Conservation (phyloP, 2,888 invertebrate genomes). For the Oegoconia quadripuncta region DNA sequence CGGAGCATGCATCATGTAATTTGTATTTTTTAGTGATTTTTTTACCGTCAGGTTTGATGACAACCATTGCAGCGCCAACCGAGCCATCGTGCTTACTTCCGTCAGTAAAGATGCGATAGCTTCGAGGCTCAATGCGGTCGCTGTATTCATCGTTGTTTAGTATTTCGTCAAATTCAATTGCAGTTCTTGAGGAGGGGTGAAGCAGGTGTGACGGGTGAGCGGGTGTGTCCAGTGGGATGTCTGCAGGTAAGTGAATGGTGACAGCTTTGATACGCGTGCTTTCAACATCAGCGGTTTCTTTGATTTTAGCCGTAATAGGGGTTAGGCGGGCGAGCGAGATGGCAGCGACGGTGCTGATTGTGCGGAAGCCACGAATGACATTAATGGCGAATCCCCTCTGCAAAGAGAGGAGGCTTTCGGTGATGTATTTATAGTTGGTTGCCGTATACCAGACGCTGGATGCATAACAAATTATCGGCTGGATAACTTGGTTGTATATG, state of each 20-base stretch:
- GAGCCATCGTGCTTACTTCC: constrained; percentile 13
- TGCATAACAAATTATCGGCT: constrained; percentile 20
- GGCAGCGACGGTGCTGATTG: constrained; percentile 13
- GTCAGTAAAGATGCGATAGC: constrained; percentile 16
- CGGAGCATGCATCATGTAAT: constrained; percentile 13
- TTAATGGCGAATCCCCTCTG: constrained; percentile 19
- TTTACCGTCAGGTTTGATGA: background rate
- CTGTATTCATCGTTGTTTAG: background rate
- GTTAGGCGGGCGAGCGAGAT: constrained; percentile 14
- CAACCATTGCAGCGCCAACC: constrained; percentile 13
- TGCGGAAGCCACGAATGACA: constrained; percentile 16
- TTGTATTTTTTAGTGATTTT: constrained; percentile 9
- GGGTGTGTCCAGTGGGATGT: constrained; percentile 2
- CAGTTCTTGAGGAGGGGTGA: constrained; percentile 2
- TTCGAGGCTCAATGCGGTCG: too few relatives aligned
- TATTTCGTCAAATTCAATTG: background rate
- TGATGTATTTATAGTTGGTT: background rate
- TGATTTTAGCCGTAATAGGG: constrained; percentile 13
- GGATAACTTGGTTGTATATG: constrained; percentile 17
- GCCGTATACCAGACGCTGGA: constrained; percentile 16
- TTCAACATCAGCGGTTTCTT: constrained; percentile 1
- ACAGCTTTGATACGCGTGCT: background rate
- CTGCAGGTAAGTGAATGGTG: constrained; percentile 3
- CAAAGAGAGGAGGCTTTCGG: background rate
- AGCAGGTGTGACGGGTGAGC: background rate